These are phyloP conservation scores for Hypothenemus hampei DNA, from an alignment of 1,140 invertebrate genomes.

Conservation along the genomic window DNA sequence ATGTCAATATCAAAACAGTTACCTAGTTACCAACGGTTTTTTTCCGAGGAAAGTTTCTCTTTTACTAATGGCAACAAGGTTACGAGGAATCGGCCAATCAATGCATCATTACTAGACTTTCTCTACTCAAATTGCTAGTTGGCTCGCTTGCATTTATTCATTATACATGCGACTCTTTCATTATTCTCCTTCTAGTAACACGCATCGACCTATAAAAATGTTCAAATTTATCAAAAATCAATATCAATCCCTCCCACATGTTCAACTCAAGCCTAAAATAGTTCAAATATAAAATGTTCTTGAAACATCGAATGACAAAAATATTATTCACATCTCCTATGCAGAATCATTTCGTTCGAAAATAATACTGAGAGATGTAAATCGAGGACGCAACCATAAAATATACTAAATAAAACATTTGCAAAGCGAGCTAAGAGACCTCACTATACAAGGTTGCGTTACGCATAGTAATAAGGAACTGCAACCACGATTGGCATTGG, in stretches of 20 bases:
- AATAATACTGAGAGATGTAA: conserved; percentile 31
- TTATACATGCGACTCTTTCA: background rate
- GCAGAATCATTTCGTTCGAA: conserved; percentile 21
- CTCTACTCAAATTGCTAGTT: conserved; percentile 29
- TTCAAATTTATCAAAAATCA: too few species aligned
- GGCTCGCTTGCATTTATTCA: conserved; percentile 3
- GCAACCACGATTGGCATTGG: conserved; percentile 32
- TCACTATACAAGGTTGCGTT: conserved; percentile 36
- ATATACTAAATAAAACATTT: conserved; percentile 33
- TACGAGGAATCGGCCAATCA: conserved; percentile 38
- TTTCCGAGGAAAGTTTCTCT: conserved; percentile 37
- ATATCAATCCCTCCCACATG: too few species aligned
- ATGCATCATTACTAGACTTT: conserved; percentile 43
- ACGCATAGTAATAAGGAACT: conserved; percentile 39
- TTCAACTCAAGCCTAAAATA: too few species aligned
- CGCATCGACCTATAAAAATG: too few species aligned
- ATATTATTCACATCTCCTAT: conserved; percentile 5
- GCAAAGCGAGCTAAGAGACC: conserved; percentile 32
- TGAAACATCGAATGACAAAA: conserved; percentile 1
- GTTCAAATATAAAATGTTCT: too few species aligned
- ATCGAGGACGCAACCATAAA: conserved; percentile 37
- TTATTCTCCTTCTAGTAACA: background rate
- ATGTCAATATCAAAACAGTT: conserved; percentile 39
- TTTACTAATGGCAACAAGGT: conserved; percentile 43
- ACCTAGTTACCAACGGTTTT: conserved; percentile 34